Evolutionary conservation across 1,140 invertebrate species (phyloP), one percentile per base, ranked within the genome.

Genomic region (Bombus pascuorum): DNA sequence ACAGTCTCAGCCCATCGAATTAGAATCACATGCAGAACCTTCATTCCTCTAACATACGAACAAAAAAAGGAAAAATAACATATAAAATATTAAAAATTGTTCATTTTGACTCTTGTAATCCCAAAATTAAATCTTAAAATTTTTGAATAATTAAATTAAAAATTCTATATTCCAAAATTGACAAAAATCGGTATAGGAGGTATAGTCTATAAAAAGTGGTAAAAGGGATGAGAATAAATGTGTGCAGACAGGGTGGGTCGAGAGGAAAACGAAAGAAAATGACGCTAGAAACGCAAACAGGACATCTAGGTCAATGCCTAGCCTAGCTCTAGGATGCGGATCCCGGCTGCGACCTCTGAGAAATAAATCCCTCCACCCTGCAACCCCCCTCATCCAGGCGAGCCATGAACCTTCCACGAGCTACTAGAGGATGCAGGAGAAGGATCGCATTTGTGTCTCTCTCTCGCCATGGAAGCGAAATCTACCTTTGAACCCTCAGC

Each of bases 241-340:
- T 25, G 1, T 12, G 22, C 5, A 15, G 39, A 5, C 12, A 1
- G 18, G 25, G 5, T 28, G 12, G 12, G 5, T 3, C 2, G 71
- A 37, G 79, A 59, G 53, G 25, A 37, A 28, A 65, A 25, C 4
- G 47, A n/a, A 47, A 13, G 28, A 42, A 68, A 77, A 84, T 71
- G 71, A 71, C 13, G 37, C 34, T 32, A 39, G 28, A 53, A 57
- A 39, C 34, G 73, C 22, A 39, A 44, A 73, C 66, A 78, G 74
- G 42, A 86, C 92, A 93, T 93, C 91, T 93, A 92, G 92, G 92
- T 93, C 93, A 93, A 93, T 93, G 92, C 89, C 91, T 92, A 87
- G 87, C 88, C 91, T 90, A 88, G 91, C 89, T 91, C 89, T 87
- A 88, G 91, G 90, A 87, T 88, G 87, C 83, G 91, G 83, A 85